phyloP scores from a whole-genome alignment of 2,113 vertebrate species.

The Aptenodytes forsteri region DNA sequence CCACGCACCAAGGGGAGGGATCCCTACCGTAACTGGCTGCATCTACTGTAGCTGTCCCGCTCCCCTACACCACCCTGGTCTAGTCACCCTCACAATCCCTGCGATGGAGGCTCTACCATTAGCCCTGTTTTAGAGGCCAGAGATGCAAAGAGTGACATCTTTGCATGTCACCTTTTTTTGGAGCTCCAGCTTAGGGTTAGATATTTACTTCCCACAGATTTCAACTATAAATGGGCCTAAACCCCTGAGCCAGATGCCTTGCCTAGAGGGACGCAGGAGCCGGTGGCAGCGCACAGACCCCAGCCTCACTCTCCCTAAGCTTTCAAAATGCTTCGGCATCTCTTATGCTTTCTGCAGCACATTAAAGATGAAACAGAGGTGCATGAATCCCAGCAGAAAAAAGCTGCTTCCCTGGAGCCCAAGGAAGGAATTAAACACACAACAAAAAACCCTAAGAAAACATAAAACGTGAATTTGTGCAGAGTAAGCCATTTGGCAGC shows the following conservation, averaged over 20 bases:
- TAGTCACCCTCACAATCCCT: neutral
- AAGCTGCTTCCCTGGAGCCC: neutral
- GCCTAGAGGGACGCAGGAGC: neutral
- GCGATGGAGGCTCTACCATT: neutral
- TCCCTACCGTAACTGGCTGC: neutral
- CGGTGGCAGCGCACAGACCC: neutral
- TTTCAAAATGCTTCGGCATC: neutral
- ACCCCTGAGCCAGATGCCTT: neutral
- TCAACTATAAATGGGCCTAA: neutral
- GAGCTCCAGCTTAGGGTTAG: neutral
- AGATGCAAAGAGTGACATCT: neutral
- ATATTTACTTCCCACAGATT: neutral
- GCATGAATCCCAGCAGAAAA: neutral
- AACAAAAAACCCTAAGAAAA: neutral
- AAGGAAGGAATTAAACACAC: neutral
- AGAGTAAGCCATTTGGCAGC: neutral
- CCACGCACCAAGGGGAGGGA: neutral
- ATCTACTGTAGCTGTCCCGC: accelerated
- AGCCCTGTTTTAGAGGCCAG: neutral
- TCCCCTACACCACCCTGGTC: neutral
- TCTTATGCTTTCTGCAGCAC: neutral
- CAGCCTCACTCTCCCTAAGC: neutral
- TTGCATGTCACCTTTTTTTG: no score
- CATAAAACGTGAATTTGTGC: neutral
- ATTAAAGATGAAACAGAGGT: neutral